Evolutionary conservation across 2,797 vertebrate species (phyloP).

Genomic region (Dendrocincla fuliginosa): DNA sequence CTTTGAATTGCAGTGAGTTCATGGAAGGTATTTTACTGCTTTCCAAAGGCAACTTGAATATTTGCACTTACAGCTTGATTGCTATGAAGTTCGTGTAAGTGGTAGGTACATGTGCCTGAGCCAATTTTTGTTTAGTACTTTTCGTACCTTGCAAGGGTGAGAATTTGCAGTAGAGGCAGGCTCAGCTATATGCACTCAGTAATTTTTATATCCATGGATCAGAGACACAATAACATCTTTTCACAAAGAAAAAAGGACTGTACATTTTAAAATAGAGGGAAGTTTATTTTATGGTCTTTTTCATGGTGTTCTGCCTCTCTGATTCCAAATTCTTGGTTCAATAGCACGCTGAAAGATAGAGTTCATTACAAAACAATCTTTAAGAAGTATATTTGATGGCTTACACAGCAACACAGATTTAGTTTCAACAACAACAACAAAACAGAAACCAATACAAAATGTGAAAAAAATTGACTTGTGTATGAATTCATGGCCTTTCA

Average conservation of each 20-base stretch:
- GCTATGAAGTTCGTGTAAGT: background rate
- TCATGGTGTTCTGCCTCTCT: conserved; percentile 28
- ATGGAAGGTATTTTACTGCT: background rate
- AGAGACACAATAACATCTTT: conserved; percentile 42
- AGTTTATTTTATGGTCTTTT: conserved; percentile 51
- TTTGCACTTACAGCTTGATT: background rate
- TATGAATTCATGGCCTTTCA: conserved; percentile 30
- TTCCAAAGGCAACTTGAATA: background rate
- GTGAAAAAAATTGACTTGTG: background rate
- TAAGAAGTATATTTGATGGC: conserved; percentile 52
- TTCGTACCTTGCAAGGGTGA: background rate
- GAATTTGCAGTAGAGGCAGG: background rate
- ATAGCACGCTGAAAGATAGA: conserved; percentile 53
- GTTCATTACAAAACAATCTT: conserved; percentile 63
- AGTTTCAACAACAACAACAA: conserved; percentile 22
- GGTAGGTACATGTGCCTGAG: background rate
- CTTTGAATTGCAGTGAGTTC: background rate
- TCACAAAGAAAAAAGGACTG: background rate
- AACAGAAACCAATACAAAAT: conserved; percentile 18
- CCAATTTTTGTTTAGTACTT: background rate
- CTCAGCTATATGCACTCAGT: background rate
- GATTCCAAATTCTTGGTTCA: conserved; percentile 58
- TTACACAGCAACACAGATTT: conserved; percentile 27
- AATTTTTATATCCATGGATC: conserved; percentile 26
- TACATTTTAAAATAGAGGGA: conserved; percentile 39